Base-by-base conservation (phyloP, 2,113 vertebrate genomes). In the Hystrix brachyura region DNA sequence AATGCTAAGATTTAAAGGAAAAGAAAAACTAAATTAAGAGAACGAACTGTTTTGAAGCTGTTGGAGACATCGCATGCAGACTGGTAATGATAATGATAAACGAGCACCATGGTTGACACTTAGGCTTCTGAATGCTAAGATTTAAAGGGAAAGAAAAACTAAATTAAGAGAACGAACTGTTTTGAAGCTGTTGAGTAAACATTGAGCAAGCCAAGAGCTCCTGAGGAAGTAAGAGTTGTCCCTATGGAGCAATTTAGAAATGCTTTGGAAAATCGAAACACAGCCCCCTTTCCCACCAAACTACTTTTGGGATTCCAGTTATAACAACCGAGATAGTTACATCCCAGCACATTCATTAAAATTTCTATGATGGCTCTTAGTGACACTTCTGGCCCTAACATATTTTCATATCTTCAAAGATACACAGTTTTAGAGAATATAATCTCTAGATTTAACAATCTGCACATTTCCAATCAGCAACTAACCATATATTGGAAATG, bases 111-210 rank as follows among this genome's bases (percentile, higher is more conserved):
- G 14, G n/a, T 72, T 88, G 72, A 48, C 23, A 78, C 43, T 82
- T 87, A 55, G 53, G 34, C 84, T 89, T 89, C 83, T 74, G 43
- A 80, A 59, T 87, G 83, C 82, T 55, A 10, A 48, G 21, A 27
- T 87, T 90, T 94, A 92, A 83, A 64, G 46, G 14, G 1, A 85
- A 93, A 80, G 17, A 79, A 74, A 93, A 84, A 72, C 51, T 71
- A 14, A 86, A 83, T 38, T 57, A 69, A 72, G 46, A 71, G 8
- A 71, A 25, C 14, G 83, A 72, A 27, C 38, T 79, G 8, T 62
- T 95, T 65, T 57, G 67, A 18, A 91, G 21, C n/a, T 90, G 13
- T 90, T 72, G 2, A 94, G 43, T 27, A 88, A 88, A 67, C 43
- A 79, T 15, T 15, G 46, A 84, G 32, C 34, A 87, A 65, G 14